Conservation (phyloP, 2,888 invertebrate genomes). For the Sialis lutaria region DNA sequence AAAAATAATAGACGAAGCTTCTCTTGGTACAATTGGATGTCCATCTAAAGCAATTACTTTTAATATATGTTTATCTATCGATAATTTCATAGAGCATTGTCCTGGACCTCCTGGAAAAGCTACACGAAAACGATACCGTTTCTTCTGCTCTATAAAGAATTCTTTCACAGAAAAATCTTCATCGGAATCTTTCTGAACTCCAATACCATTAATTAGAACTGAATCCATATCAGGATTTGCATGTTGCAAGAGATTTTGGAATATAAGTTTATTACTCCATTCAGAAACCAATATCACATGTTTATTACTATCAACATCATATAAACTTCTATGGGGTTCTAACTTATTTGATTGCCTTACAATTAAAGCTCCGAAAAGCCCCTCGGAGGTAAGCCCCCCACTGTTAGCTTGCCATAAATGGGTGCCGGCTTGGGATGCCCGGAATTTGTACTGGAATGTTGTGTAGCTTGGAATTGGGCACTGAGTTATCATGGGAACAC, state of each 20-base stretch:
- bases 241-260: constrained; percentile 20
- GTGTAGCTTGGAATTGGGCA: constrained; percentile 52
- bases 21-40: constrained; percentile 37
- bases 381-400: constrained; percentile 48
- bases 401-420: constrained; percentile 59
- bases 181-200: constrained; percentile 27
- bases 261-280: constrained; percentile 38
- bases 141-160: constrained; percentile 37
- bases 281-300: constrained; percentile 54
- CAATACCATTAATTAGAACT: constrained; percentile 45
- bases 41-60: constrained; percentile 55
- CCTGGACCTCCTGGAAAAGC: constrained; percentile 47
- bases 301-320: constrained; percentile 51
- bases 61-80: constrained; percentile 44
- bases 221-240: constrained; percentile 33
- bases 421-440: constrained; percentile 47
- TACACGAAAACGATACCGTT: constrained; percentile 45
- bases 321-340: constrained; percentile 40
- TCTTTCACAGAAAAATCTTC: constrained; percentile 17
- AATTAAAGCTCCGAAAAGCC: constrained; percentile 51
- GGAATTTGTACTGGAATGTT: constrained; percentile 52
- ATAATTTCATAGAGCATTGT: constrained; percentile 49
- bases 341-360: constrained; percentile 45
- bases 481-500: constrained; percentile 59
- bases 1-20: constrained; percentile 36